Base-by-base conservation (phyloP, 2,888 invertebrate genomes). In the Nezara viridula region DNA sequence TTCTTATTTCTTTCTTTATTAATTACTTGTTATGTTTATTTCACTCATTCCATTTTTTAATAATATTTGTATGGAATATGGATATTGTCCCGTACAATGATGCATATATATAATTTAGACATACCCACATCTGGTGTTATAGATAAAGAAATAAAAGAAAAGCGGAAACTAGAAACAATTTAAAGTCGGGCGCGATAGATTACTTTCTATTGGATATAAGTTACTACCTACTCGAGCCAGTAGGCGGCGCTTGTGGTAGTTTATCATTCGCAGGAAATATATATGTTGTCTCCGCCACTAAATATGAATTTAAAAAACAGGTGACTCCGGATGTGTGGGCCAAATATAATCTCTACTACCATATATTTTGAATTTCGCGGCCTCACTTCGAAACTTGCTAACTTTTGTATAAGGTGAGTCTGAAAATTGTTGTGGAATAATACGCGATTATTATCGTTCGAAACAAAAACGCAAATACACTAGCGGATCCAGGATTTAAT, bases 181-280 rank as follows among this genome's bases (percentile, higher is more conserved):
- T 73, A 73, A 73, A 73, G 66, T 5, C 66, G 19, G 66, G 5
- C 37, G 19, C 32, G 37, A 73, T 73, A 73, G 66, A 73, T 37
- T 73, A 19, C 19, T 32, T 73, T 73, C 66, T 37, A 37, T 37
- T 19, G 32, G 66, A 73, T 37, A 73, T 73, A 73, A 73, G 66
- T 73, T 73, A 73, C 66, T 73, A 73, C 66, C 66, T 73, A 73
- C 66, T 73, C 66, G 37, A 21, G 0, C 19, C 32, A 37, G 66
- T 73, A 37, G 66, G 66, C 66, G 66, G 66, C 66, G 66, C 66
- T 73, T 16, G 66, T 19, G 32, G 37, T 37, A 7, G 21, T 73
- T 37, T 73, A 73, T 73, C 66, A 73, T 73, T 37, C 37, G 5
- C 37, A 73, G 66, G 37, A 73, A 73, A 73, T 27, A 73, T 73